Conservation (phyloP, 2,888 invertebrate genomes). For the Xestia c-nigrum region DNA sequence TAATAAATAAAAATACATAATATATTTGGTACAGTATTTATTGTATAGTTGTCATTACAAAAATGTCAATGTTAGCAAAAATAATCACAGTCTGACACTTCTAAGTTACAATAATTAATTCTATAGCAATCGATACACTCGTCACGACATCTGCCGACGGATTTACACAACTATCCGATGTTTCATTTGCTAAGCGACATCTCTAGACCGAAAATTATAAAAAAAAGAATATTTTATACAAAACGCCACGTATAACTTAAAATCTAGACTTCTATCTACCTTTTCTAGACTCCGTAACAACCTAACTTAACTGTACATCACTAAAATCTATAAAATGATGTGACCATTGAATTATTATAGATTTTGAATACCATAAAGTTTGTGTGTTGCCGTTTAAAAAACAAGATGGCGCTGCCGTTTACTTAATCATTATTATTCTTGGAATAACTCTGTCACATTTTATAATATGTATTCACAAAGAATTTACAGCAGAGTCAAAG, state of each 20-base stretch:
- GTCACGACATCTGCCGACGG: conserved; percentile 50
- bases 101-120: conserved; percentile 72
- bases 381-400: conserved; percentile 61
- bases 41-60: conserved; percentile 90
- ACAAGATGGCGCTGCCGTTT: conserved; percentile 72
- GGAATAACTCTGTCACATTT: neutral
- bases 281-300: conserved; percentile 67
- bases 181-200: conserved; percentile 62
- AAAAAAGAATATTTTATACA: conserved; percentile 64
- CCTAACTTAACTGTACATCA: conserved; percentile 74
- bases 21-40: conserved; percentile 88
- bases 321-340: conserved; percentile 67
- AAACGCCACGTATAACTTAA: conserved; percentile 67
- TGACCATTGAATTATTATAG: conserved; percentile 70
- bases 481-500: conserved; percentile 10
- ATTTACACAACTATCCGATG: conserved; percentile 51
- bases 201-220: conserved; percentile 55
- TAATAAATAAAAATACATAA: conserved; percentile 65
- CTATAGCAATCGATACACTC: conserved; percentile 64
- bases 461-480: conserved; percentile 44
- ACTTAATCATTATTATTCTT: conserved; percentile 47
- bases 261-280: conserved; percentile 67
- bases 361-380: conserved; percentile 67
- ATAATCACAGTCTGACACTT: conserved; percentile 90
- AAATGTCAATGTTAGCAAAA: conserved; percentile 90